Base-by-base conservation (phyloP, 2,888 invertebrate species). In the Monochamus alternatus region DNA sequence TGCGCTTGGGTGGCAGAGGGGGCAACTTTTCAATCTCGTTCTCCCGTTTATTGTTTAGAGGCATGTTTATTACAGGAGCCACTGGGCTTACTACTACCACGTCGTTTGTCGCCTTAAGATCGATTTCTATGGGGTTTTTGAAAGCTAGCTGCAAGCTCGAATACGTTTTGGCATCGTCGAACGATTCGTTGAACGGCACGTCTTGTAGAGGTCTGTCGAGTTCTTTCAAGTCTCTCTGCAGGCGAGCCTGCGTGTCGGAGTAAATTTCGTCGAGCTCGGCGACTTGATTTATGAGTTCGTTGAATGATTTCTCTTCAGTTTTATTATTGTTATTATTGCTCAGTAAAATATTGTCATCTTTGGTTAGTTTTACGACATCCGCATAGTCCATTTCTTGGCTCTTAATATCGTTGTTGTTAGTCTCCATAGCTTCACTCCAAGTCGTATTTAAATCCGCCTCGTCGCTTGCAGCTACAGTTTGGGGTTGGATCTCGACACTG, bases 71-170 rank as follows among this genome's bases (percentile, higher is more conserved):
- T 90, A n/a, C 92, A 3, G 90, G 90, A 78, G 90, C 88, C 59
- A 89, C 88, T 0, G 89, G 89, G 2, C 89, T 89, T 12, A 91
- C 60, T 79, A 90, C 87, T 0, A 74, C 51, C 31, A 74, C 75
- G 5, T 78, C 79, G n/a, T 70, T 58, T 47, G 59, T 65, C n/a
- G 68, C 8, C 14, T 55, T 69, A 32, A 64, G 22, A 82, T 94
- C 94, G 75, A 95, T 91, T 32, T 91, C 90, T 1, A 95, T 89
- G 0, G 96, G 96, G 88, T 96, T 96, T 87, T 94, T 95, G 89
- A 96, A 96, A 0, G 96, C 96, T 85, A 95, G 91, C 86, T 96
- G 96, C 70, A 96, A 89, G 85, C 96, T 96, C 0, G 95, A 94
- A 85, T 96, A 96, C 0, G 95, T 95, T 75, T 94, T 94, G 47